phyloP scores from a whole-genome alignment of 2,888 invertebrate species.

The Drosophila rubida region DNA sequence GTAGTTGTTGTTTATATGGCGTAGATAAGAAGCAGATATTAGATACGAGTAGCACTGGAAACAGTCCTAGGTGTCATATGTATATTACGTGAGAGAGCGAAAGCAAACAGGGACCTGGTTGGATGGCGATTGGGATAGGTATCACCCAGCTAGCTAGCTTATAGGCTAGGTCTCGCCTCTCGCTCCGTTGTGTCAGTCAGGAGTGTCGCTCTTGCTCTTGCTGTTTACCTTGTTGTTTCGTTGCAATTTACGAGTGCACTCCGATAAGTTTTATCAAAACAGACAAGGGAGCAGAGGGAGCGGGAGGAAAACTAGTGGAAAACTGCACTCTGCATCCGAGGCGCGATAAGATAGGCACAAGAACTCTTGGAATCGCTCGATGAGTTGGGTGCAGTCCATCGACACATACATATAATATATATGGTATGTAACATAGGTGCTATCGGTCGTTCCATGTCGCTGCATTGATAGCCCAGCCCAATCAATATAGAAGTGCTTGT shows the following conservation, averaged over 20 bases:
- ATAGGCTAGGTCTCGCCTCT: conserved; percentile 12
- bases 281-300: conserved; percentile 15
- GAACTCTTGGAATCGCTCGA: conserved; percentile 56
- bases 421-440: conserved; percentile 29
- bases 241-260: conserved; percentile 77
- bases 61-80: conserved; percentile 52
- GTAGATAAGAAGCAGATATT: conserved; percentile 60
- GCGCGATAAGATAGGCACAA: conserved; percentile 66
- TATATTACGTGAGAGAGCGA: conserved; percentile 38
- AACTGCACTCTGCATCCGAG: conserved; percentile 75
- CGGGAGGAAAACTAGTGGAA: conserved; percentile 40
- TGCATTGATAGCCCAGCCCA: conserved; percentile 55
- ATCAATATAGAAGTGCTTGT: conserved; percentile 78
- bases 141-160: neutral
- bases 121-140: conserved; percentile 43
- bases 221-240: conserved; percentile 74
- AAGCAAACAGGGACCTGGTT: conserved; percentile 43
- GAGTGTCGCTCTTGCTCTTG: conserved; percentile 17
- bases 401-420: neutral
- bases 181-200: conserved; percentile 38
- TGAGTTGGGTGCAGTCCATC: conserved; percentile 26
- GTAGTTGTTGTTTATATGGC: conserved; percentile 56
- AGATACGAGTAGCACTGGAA: conserved; percentile 14
- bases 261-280: conserved; percentile 66
- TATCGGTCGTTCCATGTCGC: conserved; percentile 70